phyloP scores from a whole-genome alignment of 2,113 vertebrate genomes.

The Hydrochoerus hydrochaeris region DNA sequence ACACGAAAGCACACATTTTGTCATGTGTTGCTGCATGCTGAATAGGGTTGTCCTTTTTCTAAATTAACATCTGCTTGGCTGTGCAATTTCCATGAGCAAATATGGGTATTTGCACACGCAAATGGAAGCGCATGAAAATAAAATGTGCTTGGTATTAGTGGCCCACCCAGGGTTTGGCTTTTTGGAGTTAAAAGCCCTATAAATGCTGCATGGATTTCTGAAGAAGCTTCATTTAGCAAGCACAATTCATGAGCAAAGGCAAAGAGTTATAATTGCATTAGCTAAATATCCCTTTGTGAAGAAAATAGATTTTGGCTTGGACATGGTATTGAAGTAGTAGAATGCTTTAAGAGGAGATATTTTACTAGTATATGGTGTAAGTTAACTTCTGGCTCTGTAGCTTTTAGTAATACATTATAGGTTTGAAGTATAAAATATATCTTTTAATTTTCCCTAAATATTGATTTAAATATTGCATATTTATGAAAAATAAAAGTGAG shows the following conservation, averaged over 20 bases:
- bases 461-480: background rate
- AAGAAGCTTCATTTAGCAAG: constrained; percentile 60
- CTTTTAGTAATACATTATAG: constrained; percentile 43
- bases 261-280: constrained; percentile 66
- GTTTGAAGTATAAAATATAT: background rate
- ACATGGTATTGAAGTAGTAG: background rate
- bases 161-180: constrained; percentile 59
- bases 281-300: constrained; percentile 36
- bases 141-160: constrained; percentile 73
- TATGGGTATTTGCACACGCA: constrained; percentile 81
- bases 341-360: constrained; percentile 24
- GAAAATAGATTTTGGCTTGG: background rate
- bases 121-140: constrained; percentile 79
- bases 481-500: constrained; percentile 33
- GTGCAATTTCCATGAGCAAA: constrained; percentile 84
- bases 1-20: constrained; percentile 55
- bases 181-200: constrained; percentile 71
- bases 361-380: constrained; percentile 16
- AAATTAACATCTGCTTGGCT: constrained; percentile 77
- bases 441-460: constrained; percentile 11
- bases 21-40: constrained; percentile 59
- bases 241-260: constrained; percentile 31
- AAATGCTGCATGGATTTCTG: constrained; percentile 60
- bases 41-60: constrained; percentile 71
- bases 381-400: constrained; percentile 20